Conservation (phyloP, 1,140 invertebrate species). For the Pogonomyrmex barbatus region DNA sequence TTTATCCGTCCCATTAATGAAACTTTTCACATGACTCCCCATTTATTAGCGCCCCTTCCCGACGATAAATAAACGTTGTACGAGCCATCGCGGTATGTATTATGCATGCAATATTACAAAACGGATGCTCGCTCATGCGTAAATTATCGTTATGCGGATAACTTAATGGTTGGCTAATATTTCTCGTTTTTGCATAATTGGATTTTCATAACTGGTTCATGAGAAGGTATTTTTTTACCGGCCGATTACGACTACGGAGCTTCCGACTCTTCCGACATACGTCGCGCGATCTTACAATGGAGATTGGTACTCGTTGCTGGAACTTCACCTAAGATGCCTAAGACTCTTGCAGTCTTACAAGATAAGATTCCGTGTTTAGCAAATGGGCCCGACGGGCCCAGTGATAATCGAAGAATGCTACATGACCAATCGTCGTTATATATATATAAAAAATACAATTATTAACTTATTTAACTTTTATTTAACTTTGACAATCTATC, state of each 20-base stretch:
- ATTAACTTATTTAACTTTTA: too few species aligned
- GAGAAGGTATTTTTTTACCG: conserved; percentile 16
- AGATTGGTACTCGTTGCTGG: neutral
- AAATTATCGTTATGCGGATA: conserved; percentile 52
- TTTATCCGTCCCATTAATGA: conserved; percentile 31
- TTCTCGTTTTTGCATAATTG: conserved; percentile 58
- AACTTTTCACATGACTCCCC: conserved; percentile 37
- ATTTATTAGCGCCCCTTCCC: conserved; percentile 33
- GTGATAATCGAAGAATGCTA: neutral
- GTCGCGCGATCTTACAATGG: conserved; percentile 44
- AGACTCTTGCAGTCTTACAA: neutral
- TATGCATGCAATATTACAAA: conserved; percentile 54
- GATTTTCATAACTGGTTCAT: conserved; percentile 59
- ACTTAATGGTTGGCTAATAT: conserved; percentile 51
- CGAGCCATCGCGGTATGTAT: conserved; percentile 34
- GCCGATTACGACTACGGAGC: neutral
- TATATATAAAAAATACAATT: too few species aligned
- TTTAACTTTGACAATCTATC: too few species aligned
- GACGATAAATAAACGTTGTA: conserved; percentile 41
- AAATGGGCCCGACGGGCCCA: neutral
- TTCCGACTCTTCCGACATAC: neutral
- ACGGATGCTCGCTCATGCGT: conserved; percentile 11
- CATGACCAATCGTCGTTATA: conserved; percentile 30
- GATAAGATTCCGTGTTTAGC: neutral
- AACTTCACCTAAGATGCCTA: neutral